A percentile compares a stretch with the other conserved stretches of the same genome.
phyloP scores from a whole-genome alignment of 2,888 invertebrate genomes.

The Chelonus formosanus region DNA sequence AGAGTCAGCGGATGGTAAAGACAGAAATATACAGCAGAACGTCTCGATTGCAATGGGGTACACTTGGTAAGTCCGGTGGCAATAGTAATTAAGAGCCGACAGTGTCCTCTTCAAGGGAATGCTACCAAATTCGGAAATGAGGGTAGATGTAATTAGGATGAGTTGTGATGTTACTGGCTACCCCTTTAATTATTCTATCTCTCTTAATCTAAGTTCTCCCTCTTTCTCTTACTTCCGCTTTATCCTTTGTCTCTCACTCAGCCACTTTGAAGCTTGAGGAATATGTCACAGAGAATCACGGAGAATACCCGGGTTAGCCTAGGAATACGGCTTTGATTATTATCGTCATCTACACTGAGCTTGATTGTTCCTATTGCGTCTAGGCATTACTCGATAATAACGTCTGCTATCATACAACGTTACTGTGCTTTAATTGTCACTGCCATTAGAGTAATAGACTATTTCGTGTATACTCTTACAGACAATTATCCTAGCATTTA shows the following conservation, averaged over 20 bases:
- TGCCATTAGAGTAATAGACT: conserved; percentile 32
- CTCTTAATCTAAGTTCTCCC: not conserved
- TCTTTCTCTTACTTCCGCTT: not conserved
- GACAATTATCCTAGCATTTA: conserved; percentile 19
- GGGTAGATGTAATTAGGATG: conserved; percentile 61
- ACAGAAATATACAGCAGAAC: conserved; percentile 52
- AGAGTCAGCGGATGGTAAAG: conserved; percentile 20
- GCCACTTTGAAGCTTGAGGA: conserved; percentile 29
- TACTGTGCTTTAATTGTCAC: conserved; percentile 37
- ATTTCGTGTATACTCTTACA: conserved; percentile 4
- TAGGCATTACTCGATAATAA: conserved; percentile 37
- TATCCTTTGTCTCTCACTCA: conserved; percentile 19
- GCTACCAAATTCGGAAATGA: conserved; percentile 55
- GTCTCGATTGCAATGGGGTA: conserved; percentile 48
- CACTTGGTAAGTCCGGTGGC: conserved; percentile 52
- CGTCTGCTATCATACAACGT: conserved; percentile 28
- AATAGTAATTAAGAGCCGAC: conserved; percentile 57
- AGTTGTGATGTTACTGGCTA: conserved; percentile 52
- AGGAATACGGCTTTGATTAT: conserved; percentile 35
- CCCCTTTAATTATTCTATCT: conserved; percentile 13
- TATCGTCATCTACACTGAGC: conserved; percentile 35
- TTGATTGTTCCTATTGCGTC: conserved; percentile 37
- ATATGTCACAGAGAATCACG: conserved; percentile 17
- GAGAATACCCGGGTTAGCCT: conserved; percentile 17
- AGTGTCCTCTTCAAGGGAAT: conserved; percentile 48